Percentiles rank a stretch among this genome's conserved stretches.
These are phyloP conservation scores for Amphimallon solstitiale DNA, from an alignment of 2,888 invertebrate species.

Conservation along the genomic window DNA sequence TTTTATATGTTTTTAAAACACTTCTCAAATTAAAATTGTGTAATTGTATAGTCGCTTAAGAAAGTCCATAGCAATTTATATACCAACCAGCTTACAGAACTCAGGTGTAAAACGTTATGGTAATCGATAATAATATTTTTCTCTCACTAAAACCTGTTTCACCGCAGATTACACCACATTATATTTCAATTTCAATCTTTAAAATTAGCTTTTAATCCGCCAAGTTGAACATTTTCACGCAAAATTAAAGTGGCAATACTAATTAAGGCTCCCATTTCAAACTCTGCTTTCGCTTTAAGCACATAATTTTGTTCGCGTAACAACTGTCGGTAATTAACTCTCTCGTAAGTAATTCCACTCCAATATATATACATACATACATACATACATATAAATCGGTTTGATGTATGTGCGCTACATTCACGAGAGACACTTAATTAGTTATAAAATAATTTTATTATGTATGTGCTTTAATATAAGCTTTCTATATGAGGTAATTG, in stretches of 20 bases:
- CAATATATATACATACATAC: too few species aligned
- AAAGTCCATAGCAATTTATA: too few species aligned
- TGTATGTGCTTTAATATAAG: neutral
- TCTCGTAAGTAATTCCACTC: conserved; percentile 8
- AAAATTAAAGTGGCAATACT: conserved; percentile 19
- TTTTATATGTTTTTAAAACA: too few species aligned
- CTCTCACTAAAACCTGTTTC: too few species aligned
- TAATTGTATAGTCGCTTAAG: too few species aligned
- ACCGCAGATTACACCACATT: neutral
- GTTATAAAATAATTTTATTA: neutral
- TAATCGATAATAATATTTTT: too few species aligned
- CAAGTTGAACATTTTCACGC: neutral
- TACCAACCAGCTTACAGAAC: too few species aligned
- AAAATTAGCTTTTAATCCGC: conserved; percentile 8
- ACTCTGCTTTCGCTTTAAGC: conserved; percentile 8
- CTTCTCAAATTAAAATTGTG: too few species aligned
- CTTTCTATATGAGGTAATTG: too few species aligned
- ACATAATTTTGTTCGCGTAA: conserved; percentile 23
- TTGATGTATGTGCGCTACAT: too few species aligned
- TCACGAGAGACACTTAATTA: too few species aligned
- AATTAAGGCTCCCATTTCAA: conserved; percentile 7
- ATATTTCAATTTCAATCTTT: neutral
- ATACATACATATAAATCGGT: conserved; percentile 23
- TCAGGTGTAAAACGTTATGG: too few species aligned
- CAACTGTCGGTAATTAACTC: conserved; percentile 20